Evolutionary conservation across 2,113 vertebrate genomes (phyloP).

Genomic region (Syngnathoides biaculeatus): DNA sequence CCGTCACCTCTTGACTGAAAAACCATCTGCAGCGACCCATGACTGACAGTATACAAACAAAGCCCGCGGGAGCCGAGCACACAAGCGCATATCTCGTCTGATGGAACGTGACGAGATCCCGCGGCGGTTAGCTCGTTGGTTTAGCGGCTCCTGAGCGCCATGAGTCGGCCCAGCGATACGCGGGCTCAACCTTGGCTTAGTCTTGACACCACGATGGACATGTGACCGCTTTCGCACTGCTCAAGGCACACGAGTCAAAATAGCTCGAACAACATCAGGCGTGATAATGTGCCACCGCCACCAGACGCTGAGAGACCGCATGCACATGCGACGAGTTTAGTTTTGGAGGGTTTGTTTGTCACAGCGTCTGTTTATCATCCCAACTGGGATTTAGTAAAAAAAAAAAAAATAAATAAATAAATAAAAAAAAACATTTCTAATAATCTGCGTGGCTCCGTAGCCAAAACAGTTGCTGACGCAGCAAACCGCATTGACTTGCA

Average conservation of each 20-base stretch:
- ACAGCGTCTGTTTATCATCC: constrained; percentile 30
- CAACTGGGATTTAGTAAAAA: constrained; percentile 30
- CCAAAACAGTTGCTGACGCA: constrained; percentile 47
- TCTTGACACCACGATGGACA: constrained; percentile 31
- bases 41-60: constrained; percentile 67
- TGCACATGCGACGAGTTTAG: not conserved
- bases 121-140: constrained; percentile 57
- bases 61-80: constrained; percentile 39
- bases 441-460: constrained; percentile 16
- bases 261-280: constrained; percentile 12
- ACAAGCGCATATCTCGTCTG: constrained; percentile 33
- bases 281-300: constrained; percentile 26
- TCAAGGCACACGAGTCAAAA: constrained; percentile 16
- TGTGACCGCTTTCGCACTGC: constrained; percentile 9
- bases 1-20: constrained; percentile 43
- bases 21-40: constrained; percentile 66
- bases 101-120: constrained; percentile 50
- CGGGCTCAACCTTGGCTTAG: constrained; percentile 34
- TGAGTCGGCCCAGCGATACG: constrained; percentile 41
- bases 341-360: constrained; percentile 29
- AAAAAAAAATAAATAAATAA: not conserved
- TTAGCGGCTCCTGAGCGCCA: constrained; percentile 62
- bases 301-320: not conserved
- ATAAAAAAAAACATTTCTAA: not conserved
- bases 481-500: constrained; percentile 35